phyloP scores from a whole-genome alignment of 2,797 vertebrate genomes.

The Gymnothorax reevesii region DNA sequence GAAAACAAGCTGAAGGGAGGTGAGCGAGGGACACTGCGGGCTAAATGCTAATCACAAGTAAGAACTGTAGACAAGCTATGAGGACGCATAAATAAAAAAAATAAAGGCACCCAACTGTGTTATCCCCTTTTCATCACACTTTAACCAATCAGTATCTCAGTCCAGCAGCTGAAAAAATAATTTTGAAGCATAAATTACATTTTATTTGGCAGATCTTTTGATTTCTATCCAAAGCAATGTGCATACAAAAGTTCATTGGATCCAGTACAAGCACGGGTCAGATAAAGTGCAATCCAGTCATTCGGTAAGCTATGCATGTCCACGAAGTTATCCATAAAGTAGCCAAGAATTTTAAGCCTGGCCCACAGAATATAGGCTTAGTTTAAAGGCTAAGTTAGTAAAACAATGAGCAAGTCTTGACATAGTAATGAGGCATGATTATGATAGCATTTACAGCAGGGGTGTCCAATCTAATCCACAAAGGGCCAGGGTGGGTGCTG shows the following conservation, averaged over 20 bases:
- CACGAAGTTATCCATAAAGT: neutral
- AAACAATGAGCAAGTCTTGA: neutral
- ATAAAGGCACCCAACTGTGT: neutral
- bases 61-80: neutral
- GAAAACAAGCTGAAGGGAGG: conserved; percentile 9
- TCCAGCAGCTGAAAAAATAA: neutral
- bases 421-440: neutral
- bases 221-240: neutral
- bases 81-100: neutral
- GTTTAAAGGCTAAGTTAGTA: neutral
- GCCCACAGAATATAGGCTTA: neutral
- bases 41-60: neutral
- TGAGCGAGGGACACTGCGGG: neutral
- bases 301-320: neutral
- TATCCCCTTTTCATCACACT: conserved; percentile 1
- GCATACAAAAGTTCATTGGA: neutral
- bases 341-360: neutral
- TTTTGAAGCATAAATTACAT: neutral
- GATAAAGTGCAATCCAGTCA: neutral
- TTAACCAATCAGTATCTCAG: neutral
- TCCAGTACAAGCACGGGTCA: neutral
- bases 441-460: neutral
- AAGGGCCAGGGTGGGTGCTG: too few species aligned
- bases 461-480: too few species aligned
- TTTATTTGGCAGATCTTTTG: neutral